Conservation (phyloP, 2,113 vertebrate genomes). For the Archocentrus centrarchus region DNA sequence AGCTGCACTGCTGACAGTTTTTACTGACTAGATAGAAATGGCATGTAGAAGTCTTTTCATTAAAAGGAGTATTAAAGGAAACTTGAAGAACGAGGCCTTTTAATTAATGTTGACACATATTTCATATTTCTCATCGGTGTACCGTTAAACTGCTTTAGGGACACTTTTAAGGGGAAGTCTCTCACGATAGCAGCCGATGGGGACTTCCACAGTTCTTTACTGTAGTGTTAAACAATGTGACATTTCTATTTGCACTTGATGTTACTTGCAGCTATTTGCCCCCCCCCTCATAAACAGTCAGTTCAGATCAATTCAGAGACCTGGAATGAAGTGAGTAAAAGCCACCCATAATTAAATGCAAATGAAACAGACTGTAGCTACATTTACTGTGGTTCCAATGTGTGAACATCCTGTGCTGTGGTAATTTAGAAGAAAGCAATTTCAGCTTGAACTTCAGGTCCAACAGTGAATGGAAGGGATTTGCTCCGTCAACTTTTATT, state of each 20-base stretch:
- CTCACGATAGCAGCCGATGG: conserved; percentile 7
- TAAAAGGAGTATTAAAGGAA: background rate
- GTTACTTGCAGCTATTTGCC: conserved; percentile 38
- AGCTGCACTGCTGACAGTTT: background rate
- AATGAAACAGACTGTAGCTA: conserved; percentile 27
- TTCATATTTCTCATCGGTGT: background rate
- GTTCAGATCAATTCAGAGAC: conserved; percentile 42
- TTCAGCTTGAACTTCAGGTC: conserved; percentile 46
- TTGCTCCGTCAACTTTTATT: conserved; percentile 35
- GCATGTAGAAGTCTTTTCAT: background rate
- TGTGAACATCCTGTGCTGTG: conserved; percentile 5
- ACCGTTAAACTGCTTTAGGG: background rate
- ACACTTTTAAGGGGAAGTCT: conserved; percentile 3
- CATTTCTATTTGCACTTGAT: conserved; percentile 52
- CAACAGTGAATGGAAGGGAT: conserved; percentile 29
- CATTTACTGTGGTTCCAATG: conserved; percentile 36
- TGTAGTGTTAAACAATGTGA: conserved; percentile 22
- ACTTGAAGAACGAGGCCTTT: conserved; percentile 8
- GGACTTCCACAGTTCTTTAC: background rate
- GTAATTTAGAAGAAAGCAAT: conserved; percentile 51
- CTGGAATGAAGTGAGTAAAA: conserved; percentile 42
- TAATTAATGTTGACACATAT: background rate
- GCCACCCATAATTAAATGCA: conserved; percentile 36
- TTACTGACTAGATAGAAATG: background rate
- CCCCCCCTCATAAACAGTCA: conserved; percentile 17